Base-by-base conservation (phyloP, 2,888 invertebrate species). In the Xestia xanthographa region DNA sequence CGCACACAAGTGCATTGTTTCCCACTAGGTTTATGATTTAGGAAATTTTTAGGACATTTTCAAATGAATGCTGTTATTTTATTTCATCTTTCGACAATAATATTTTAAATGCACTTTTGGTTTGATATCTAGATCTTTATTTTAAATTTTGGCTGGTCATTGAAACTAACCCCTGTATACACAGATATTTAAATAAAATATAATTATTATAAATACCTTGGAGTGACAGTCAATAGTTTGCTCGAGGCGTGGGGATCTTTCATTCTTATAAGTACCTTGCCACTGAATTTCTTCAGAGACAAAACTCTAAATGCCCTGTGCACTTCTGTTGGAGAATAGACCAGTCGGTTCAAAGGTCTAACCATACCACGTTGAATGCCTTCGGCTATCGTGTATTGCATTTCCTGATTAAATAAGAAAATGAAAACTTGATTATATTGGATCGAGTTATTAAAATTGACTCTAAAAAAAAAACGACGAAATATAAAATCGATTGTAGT, bases 351-450 rank as follows among this genome's bases (percentile, higher is more conserved):
- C 0, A 98, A 94, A 0, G 98, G 98, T 88, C 97, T 97, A 0
- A 99, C 97, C 5, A 97, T 97, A 2, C 98, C 98, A 26, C 90
- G 94, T 34, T 95, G 92, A 60, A 98, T 97, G 11, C 98, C 98
- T 62, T 97, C 94, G 6, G 94, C 89, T 0, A 98, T 87, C 58
- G 97, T 91, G 0, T 92, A 84, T 41, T 97, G 95, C 0, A 98
- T 93, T 58, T 90, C 87, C 93, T 85, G 92, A 90, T 79, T 96
- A 0, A 48, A 66, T 45, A 63, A 41, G 0, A 6, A 72, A 48
- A n/a, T 22, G 1, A 12, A 41, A 0, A 6, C 0, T 41, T 8
- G 2, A 22, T 26, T 62, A 62, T 62, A 38, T 53, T 53, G 8
- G 0, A 41, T 41, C 41, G 41, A 41, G n/a, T n/a, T n/a, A n/a